Evolutionary conservation across 2,888 invertebrate genomes (phyloP).

Genomic region (Timema cristinae): DNA sequence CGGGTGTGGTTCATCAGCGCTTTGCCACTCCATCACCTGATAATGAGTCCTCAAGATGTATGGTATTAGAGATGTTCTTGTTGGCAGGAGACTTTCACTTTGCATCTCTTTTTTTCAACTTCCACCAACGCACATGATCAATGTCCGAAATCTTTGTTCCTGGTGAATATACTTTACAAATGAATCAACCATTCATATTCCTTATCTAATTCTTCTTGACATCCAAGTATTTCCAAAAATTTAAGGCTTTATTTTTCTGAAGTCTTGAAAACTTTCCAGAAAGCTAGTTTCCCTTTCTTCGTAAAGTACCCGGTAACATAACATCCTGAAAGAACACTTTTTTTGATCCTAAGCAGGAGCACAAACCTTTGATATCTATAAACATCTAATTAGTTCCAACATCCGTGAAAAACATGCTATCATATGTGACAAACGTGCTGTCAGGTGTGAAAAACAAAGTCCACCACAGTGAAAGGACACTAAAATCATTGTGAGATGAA

Average conservation of each 20-base stretch:
- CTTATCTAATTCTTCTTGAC: neutral
- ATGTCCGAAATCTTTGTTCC: neutral
- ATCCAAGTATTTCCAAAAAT: neutral
- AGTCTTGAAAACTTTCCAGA: neutral
- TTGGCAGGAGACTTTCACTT: neutral
- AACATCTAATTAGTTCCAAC: constrained; percentile 2
- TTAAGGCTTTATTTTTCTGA: neutral
- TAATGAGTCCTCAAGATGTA: neutral
- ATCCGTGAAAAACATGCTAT: constrained; percentile 19
- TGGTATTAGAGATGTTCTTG: neutral
- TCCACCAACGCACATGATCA: neutral
- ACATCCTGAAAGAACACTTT: constrained; percentile 1
- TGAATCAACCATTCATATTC: neutral
- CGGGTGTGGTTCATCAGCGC: neutral
- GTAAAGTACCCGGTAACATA: neutral
- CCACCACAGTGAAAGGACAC: constrained; percentile 20
- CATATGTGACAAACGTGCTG: neutral
- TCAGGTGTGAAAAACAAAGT: constrained; percentile 12
- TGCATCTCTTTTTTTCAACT: neutral
- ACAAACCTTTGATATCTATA: neutral
- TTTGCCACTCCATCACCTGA: neutral
- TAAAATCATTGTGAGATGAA: constrained; percentile 16
- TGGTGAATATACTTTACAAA: constrained; percentile 1
- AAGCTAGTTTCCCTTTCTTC: constrained; percentile 2
- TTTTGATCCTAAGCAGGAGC: neutral